Evolutionary conservation across 2,797 vertebrate species (phyloP), one percentile per base, ranked within the genome.

Genomic region (Gephyroberyx darwinii): DNA sequence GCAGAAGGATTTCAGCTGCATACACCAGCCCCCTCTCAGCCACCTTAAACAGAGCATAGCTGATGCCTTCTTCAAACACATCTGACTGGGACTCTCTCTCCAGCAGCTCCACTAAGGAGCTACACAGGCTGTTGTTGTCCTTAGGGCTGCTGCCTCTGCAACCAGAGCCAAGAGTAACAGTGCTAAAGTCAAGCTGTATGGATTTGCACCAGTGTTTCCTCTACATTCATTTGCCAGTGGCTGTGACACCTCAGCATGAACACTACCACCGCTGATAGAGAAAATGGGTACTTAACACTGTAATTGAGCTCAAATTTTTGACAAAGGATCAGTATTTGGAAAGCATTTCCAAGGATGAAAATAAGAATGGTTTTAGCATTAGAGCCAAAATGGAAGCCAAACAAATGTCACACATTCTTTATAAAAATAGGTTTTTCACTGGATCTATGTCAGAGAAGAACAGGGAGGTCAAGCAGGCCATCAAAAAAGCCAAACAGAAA

Each of bases 41-140:
- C 77, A 98, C 90, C 86, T 97, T 97, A 72, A 96, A 93, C 85
- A 98, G 86, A 3, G 95, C 91, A 1, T 95, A 98, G 92, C 96
- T 97, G 84, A 98, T 94, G 0, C 95, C 96, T 81, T 97, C 95
- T 45, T 90, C 69, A 83, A 96, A 99, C 59, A 96, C 95, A 0
- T 94, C 90, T 0, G 95, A 96, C 61, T 94, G 93, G 3, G 93
- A 93, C 81, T 98, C 95, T 50, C 91, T 93, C 77, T 96, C 93
- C 89, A 98, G 89, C 14, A 98, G 91, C 78, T 92, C 91, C 0
- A 71, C 92, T 16, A 98, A 91, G 48, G 93, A 89, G 0, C 73
- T 79, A 26, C 94, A 87, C 8, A 88, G 71, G 52, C 67, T 77
- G 20, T 88, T 88, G 51, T 93, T 91, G 0, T 88, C 86, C 8